Evolutionary conservation across 2,888 invertebrate genomes (phyloP), one percentile per base, ranked within the genome.

Genomic region (Tillus elongatus): DNA sequence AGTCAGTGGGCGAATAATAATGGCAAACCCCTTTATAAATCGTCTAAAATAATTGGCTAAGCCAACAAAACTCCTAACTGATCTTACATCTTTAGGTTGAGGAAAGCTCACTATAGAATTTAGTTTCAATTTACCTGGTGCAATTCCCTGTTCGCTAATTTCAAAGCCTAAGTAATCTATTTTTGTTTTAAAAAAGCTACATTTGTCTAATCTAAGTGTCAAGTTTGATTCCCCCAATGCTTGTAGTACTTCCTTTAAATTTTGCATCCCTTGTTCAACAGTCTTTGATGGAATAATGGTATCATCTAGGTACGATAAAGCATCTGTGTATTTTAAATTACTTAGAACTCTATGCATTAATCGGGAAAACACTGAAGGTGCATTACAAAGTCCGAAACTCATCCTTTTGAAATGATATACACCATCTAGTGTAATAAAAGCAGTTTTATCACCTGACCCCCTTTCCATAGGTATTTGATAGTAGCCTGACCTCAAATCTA

Each of bases 111-210:
- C n/a, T n/a, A n/a, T n/a, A n/a, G n/a, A n/a, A n/a, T n/a, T n/a
- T n/a, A n/a, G n/a, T n/a, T 11, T 13, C 15, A 10, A 42, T 6
- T 3, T 9, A 13, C 34, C 42, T 2, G 36, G 39, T 33, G 14
- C 15, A 34, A 36, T 40, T 13, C 39, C 35, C 6, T 31, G 16
- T n/a, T 8, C 33, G 6, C 35, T 13, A n/a, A n/a, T n/a, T n/a
- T n/a, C n/a, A n/a, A n/a, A n/a, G n/a, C n/a, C n/a, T n/a, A n/a
- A n/a, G n/a, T n/a, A n/a, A n/a, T n/a, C n/a, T n/a, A n/a, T n/a
- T n/a, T n/a, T n/a, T n/a, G n/a, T n/a, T n/a, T n/a, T 38, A n/a
- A 41, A 36, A 26, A 43, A 43, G 13, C 11, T 8, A 35, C 40
- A 43, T 28, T 43, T 43, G n/a, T 4, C 4, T 9, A 29, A 9